Base-by-base conservation (phyloP, 2,113 vertebrate genomes). In the Maccullochella peelii region DNA sequence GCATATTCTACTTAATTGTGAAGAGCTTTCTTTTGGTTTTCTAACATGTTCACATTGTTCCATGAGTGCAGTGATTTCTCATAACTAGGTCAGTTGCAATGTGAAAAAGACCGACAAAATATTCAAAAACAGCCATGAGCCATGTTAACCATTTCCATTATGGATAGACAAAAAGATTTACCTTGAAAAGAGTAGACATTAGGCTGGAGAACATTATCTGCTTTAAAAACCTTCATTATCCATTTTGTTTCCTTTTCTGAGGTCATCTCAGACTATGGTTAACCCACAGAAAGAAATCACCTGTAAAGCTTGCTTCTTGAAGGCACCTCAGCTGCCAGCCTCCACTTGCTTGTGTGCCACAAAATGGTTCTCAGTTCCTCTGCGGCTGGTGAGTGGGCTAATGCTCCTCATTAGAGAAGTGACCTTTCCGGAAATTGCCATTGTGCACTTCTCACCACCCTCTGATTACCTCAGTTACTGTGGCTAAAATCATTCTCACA, bases 321-420 rank as follows among this genome's bases (percentile, higher is more conserved):
- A 69, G 77, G 50, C 40, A 49, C 33, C 75, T 82, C 30, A 38
- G 66, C 77, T 54, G 36, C 67, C 80, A 42, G 27, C 50, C 54
- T 70, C 74, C 49, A 42, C 73, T 85, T 36, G 62, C 82, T 77
- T 66, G 12, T 84, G 81, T 44, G 55, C 88, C 91, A 86, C 83
- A 92, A 90, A 95, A 92, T 86, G 83, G 73, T 89, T 86, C 79
- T 83, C 33, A 63, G 86, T 80, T 82, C 63, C 73, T 89, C 85
- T 86, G 87, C 75, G 87, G 91, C 85, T 70, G 59, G 78, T 86
- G 81, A 88, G 85, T 84, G 84, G 83, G 91, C 82, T 88, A 89
- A 92, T 94, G 87, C 86, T 91, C 82, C 82, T 93, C 94, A 94
- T 94, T 94, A 94, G 88, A 86, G 73, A 84, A 86, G 89, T 93